These are phyloP conservation scores for Andrena fulva DNA, from an alignment of 2,888 invertebrate genomes.

Conservation along the genomic window DNA sequence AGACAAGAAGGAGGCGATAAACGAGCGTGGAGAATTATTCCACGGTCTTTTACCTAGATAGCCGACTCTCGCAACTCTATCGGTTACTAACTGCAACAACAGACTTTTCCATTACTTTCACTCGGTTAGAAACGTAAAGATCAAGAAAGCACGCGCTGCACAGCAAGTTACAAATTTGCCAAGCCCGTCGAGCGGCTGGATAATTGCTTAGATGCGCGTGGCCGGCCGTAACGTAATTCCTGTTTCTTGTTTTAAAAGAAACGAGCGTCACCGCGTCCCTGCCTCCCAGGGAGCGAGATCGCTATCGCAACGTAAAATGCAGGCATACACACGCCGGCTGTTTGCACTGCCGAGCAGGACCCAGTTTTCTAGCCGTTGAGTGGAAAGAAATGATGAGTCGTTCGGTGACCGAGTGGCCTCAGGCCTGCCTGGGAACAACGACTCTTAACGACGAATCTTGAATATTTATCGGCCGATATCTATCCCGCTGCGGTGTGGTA, in stretches of 20 bases:
- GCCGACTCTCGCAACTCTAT: no score
- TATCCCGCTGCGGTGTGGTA: slow-evolving; percentile 21
- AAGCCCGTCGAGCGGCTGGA: not conserved
- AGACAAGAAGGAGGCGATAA: not conserved
- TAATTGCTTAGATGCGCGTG: slow-evolving; percentile 18
- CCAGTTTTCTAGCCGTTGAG: slow-evolving; percentile 56
- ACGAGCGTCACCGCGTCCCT: slow-evolving; percentile 32
- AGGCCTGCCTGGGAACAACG: slow-evolving; percentile 17
- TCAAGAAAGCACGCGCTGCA: not conserved
- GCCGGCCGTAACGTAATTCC: slow-evolving; percentile 29
- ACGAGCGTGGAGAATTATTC: no score
- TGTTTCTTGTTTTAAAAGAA: slow-evolving; percentile 17
- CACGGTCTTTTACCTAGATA: no score
- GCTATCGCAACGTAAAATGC: slow-evolving; percentile 66
- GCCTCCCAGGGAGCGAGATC: slow-evolving; percentile 56
- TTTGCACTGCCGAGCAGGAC: slow-evolving; percentile 63
- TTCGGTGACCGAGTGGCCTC: slow-evolving; percentile 42
- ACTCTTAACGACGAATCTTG: slow-evolving; percentile 30
- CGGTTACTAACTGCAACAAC: no score
- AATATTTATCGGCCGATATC: slow-evolving; percentile 58
- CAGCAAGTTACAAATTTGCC: slow-evolving; percentile 1
- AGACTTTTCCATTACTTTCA: no score
- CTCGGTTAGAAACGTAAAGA: not conserved
- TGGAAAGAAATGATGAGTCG: slow-evolving; percentile 68
- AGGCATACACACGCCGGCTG: slow-evolving; percentile 57